phyloP scores from a whole-genome alignment of 2,113 vertebrate species.

The Ptyas mucosa region DNA sequence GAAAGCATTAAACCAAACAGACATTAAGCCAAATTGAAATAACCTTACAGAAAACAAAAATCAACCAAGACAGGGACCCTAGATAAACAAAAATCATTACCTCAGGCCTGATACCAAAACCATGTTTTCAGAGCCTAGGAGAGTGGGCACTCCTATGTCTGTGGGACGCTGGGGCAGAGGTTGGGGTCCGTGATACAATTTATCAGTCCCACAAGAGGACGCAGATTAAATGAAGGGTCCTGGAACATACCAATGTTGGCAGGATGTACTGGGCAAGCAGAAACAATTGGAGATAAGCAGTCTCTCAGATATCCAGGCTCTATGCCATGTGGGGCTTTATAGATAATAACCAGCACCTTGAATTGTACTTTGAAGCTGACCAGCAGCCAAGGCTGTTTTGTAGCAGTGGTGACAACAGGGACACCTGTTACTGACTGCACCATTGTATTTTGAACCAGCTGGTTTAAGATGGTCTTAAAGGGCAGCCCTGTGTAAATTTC shows the following conservation, averaged over 20 bases:
- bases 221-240: neutral
- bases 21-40: neutral
- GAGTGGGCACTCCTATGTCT: neutral
- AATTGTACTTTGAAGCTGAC: no score
- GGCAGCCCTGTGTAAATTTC: no score
- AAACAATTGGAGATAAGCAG: neutral
- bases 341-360: no score
- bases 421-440: no score
- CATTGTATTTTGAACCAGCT: no score
- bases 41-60: neutral
- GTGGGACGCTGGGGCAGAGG: neutral
- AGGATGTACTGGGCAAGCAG: neutral
- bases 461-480: no score
- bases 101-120: neutral
- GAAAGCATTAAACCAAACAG: neutral
- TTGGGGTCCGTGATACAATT: neutral
- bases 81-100: neutral
- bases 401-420: no score
- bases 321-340: neutral
- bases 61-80: neutral
- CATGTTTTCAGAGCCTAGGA: neutral
- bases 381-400: no score
- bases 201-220: neutral
- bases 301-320: neutral
- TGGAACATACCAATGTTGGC: neutral